Conservation (phyloP, 2,113 vertebrate species). For the Cynopterus brachyotis region DNA sequence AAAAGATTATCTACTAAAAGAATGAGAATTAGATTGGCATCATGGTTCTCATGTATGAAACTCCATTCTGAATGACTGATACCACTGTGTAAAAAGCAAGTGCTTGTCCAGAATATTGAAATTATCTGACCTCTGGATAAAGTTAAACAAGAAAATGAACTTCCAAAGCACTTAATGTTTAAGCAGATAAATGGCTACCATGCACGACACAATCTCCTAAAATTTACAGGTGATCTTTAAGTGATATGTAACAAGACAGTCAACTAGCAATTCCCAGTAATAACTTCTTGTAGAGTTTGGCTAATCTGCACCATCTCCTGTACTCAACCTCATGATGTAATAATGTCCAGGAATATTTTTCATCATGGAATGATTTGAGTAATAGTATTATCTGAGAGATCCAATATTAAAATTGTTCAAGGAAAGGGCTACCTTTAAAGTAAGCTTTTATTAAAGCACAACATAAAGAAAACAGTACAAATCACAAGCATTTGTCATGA, state of each 20-base stretch:
- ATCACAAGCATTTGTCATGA: background rate
- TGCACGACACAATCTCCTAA: background rate
- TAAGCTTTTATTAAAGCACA: background rate
- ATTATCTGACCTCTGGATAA: background rate
- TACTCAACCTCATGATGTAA: conserved; percentile 8
- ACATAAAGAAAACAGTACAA: background rate
- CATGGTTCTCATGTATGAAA: background rate
- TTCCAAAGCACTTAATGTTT: background rate
- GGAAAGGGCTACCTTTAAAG: background rate
- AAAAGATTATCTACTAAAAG: background rate
- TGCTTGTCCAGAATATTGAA: background rate
- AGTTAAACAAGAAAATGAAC: conserved; percentile 29
- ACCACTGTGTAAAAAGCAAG: background rate
- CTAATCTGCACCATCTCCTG: background rate
- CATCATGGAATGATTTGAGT: background rate
- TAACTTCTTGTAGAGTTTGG: background rate
- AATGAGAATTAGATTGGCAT: background rate
- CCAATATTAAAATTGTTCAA: background rate
- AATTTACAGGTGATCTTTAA: background rate
- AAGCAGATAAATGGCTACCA: background rate
- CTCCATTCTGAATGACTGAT: background rate
- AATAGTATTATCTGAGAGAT: background rate
- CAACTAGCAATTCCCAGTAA: background rate
- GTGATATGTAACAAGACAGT: background rate
- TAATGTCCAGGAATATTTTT: conserved; percentile 16